Evolutionary conservation across 2,797 vertebrate species (phyloP), one percentile per base, ranked within the genome.

Genomic region (Sorex maritimensis): DNA sequence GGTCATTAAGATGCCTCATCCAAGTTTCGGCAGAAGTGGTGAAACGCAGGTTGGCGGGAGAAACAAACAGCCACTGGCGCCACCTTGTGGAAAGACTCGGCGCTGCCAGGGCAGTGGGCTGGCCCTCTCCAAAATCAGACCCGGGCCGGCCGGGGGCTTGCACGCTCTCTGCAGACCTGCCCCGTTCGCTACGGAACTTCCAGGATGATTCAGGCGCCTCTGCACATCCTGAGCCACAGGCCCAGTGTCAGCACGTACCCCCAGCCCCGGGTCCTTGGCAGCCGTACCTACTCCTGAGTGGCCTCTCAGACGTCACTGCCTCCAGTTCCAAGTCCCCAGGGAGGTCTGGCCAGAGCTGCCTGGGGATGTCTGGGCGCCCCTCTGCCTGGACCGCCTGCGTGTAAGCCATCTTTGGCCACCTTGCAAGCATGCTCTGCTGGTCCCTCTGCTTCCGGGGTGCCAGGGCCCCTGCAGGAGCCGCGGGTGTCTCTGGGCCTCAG

Each of bases 11-110:
- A 89, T n/a, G 71, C 28, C 46, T 19, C 44, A 78, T 0, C 78
- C 78, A 74, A 67, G 28, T 23, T 28, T 11, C 65, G 9, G 2
- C 67, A n/a, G n/a, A 74, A 8, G n/a, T n/a, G 24, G 58, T 12
- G 5, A 38, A 67, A 3, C 38, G 79, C 21, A 38, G 38, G 34
- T 15, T 4, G 61, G 72, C 26, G 23, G 46, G n/a, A 82, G 68
- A 46, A 73, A 71, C 19, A 19, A 38, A 1, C 58, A 12, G 19
- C 26, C 58, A 21, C 63, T 24, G 78, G 78, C 12, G 13, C 94
- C 92, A 87, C 6, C 92, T 91, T 38, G 84, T 87, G 92, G 88
- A 69, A 67, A 75, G 38, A 82, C 74, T 67, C 34, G 12, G 74
- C 61, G 69, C 15, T 44, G 72, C 71, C 44, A 9, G 14, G 71